Percentiles rank a stretch among this genome's conserved stretches.
Conservation (phyloP, 64 coral and sea anemone genomes). For the Catalaphyllia jardinei region DNA sequence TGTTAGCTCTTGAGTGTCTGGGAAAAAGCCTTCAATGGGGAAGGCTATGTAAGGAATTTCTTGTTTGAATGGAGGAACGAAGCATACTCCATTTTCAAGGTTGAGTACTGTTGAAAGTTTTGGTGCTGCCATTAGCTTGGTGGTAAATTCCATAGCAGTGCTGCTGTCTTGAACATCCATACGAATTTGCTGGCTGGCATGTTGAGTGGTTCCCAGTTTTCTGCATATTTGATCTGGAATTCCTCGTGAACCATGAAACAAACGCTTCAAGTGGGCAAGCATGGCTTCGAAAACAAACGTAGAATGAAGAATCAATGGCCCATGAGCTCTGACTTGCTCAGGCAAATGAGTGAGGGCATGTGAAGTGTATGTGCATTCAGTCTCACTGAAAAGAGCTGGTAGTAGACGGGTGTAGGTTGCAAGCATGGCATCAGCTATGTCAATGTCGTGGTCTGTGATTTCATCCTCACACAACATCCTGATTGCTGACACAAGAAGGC, state of each 20-base stretch:
- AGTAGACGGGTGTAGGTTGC: slow-evolving; percentile 41
- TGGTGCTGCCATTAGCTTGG: slow-evolving; percentile 25
- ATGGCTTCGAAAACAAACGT: slow-evolving; percentile 79
- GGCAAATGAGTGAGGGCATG: slow-evolving; percentile 70
- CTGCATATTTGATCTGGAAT: slow-evolving; percentile 74
- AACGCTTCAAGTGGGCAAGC: slow-evolving; percentile 66
- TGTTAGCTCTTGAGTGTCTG: slow-evolving; percentile 22
- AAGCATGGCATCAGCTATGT: slow-evolving; percentile 75
- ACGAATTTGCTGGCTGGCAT: slow-evolving; percentile 35
- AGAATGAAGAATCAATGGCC: slow-evolving; percentile 74
- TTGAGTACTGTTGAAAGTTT: slow-evolving; percentile 41
- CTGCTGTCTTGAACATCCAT: background rate
- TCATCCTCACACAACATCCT: slow-evolving; percentile 68
- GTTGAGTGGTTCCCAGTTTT: slow-evolving; percentile 45
- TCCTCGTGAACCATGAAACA: slow-evolving; percentile 76
- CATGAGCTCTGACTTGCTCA: slow-evolving; percentile 71
- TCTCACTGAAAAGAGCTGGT: slow-evolving; percentile 40
- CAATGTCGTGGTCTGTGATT: slow-evolving; percentile 66
- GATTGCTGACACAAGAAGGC: slow-evolving; percentile 73
- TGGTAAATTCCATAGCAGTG: slow-evolving; percentile 41
- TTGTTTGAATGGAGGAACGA: slow-evolving; percentile 36
- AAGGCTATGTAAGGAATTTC: slow-evolving; percentile 26
- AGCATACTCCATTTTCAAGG: slow-evolving; percentile 40
- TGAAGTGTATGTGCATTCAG: slow-evolving; percentile 70
- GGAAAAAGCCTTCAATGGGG: slow-evolving; percentile 35